A percentile compares a stretch with the other conserved stretches of the same genome.
Conservation (phyloP, 2,797 vertebrate species). For the Catharus ustulatus region DNA sequence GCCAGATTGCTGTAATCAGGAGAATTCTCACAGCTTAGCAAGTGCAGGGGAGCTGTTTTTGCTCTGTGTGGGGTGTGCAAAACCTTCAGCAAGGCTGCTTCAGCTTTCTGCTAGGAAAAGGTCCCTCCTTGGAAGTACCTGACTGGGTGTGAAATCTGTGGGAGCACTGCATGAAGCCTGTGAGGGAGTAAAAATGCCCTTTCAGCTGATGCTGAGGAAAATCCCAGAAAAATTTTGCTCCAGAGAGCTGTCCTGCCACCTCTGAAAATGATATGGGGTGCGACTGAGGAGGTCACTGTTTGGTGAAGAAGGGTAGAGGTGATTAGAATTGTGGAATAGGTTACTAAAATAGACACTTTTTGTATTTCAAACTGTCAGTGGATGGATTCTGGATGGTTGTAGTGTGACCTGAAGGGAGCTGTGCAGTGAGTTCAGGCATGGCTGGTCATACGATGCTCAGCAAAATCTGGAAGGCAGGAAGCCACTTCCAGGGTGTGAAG, state of each 20-base stretch:
- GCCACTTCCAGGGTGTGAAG: conserved; percentile 44
- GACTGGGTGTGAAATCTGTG: neutral
- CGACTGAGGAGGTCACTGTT: accelerated
- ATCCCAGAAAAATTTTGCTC: neutral
- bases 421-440: neutral
- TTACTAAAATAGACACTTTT: neutral
- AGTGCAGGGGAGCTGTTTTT: neutral
- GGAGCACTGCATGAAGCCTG: neutral
- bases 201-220: neutral
- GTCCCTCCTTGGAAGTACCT: neutral
- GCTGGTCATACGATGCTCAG: neutral
- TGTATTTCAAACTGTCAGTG: neutral
- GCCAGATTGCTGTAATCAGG: neutral
- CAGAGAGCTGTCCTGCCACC: neutral
- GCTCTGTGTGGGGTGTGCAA: neutral
- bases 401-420: neutral
- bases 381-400: neutral
- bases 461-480: conserved; percentile 47
- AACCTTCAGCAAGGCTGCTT: neutral
- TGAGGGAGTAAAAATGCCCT: neutral
- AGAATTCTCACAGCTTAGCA: neutral
- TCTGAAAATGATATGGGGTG: neutral
- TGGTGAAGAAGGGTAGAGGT: neutral
- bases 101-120: neutral
- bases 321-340: neutral